These are phyloP conservation scores for Gallinago jamesoni DNA, from an alignment of 2,113 vertebrate species.

Conservation along the genomic window DNA sequence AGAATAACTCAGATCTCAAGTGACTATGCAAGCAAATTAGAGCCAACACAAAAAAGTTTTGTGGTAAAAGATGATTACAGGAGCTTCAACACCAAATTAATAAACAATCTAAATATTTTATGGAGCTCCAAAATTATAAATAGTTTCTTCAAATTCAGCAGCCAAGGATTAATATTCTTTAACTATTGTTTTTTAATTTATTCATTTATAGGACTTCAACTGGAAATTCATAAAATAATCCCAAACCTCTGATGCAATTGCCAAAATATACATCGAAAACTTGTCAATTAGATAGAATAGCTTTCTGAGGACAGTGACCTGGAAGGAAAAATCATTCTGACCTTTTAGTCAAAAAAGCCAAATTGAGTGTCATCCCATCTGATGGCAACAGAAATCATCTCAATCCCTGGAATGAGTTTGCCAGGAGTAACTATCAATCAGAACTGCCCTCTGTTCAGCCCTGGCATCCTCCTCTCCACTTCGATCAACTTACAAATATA, in stretches of 20 bases:
- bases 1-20: background rate
- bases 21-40: background rate
- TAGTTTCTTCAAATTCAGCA: background rate
- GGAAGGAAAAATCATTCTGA: background rate
- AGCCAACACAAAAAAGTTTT: background rate
- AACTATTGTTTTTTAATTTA: background rate
- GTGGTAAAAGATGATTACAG: background rate
- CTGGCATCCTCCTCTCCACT: background rate
- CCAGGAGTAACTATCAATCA: background rate
- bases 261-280: background rate
- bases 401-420: background rate
- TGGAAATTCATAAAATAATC: background rate
- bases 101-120: background rate
- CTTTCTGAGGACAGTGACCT: background rate
- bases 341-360: background rate
- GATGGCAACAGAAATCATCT: background rate
- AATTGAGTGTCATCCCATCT: background rate
- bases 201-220: background rate
- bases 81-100: background rate
- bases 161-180: background rate
- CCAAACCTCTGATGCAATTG: background rate
- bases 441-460: background rate
- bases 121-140: background rate
- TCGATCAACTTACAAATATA: background rate
- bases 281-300: background rate